Conservation (phyloP, 1,140 invertebrate genomes). For the Euwallacea similis region DNA sequence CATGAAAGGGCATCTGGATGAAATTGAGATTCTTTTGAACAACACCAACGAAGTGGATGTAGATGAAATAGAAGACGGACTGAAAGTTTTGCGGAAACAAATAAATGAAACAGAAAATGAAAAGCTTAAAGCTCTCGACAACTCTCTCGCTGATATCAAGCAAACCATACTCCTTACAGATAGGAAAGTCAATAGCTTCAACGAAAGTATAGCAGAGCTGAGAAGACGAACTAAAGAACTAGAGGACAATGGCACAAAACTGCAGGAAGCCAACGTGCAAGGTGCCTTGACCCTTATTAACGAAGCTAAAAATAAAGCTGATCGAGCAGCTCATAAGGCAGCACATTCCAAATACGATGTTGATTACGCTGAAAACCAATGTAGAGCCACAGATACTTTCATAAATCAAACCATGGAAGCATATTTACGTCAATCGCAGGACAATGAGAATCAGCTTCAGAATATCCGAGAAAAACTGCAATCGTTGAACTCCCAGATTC, state of each 20-base stretch:
- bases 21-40: constrained; percentile 75
- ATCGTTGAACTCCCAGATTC: constrained; percentile 71
- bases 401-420: constrained; percentile 69
- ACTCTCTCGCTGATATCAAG: constrained; percentile 72
- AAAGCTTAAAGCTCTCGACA: constrained; percentile 62
- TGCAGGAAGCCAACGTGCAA: constrained; percentile 94
- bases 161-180: constrained; percentile 78
- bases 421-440: constrained; percentile 71
- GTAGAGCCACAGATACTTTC: constrained; percentile 79
- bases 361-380: constrained; percentile 76
- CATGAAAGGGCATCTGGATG: constrained; percentile 82
- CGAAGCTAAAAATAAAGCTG: constrained; percentile 70
- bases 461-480: constrained; percentile 68
- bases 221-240: constrained; percentile 74
- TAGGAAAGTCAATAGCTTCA: constrained; percentile 73
- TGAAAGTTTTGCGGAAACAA: constrained; percentile 55
- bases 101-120: constrained; percentile 58
- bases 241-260: constrained; percentile 82
- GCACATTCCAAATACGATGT: constrained; percentile 64
- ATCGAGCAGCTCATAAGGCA: constrained; percentile 69
- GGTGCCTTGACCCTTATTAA: constrained; percentile 90
- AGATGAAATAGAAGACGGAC: constrained; percentile 54
- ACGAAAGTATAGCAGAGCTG: constrained; percentile 70
- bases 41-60: constrained; percentile 62
- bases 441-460: constrained; percentile 68